phyloP scores from a whole-genome alignment of 2,113 vertebrate species.

The Thamnophis sirtalis region DNA sequence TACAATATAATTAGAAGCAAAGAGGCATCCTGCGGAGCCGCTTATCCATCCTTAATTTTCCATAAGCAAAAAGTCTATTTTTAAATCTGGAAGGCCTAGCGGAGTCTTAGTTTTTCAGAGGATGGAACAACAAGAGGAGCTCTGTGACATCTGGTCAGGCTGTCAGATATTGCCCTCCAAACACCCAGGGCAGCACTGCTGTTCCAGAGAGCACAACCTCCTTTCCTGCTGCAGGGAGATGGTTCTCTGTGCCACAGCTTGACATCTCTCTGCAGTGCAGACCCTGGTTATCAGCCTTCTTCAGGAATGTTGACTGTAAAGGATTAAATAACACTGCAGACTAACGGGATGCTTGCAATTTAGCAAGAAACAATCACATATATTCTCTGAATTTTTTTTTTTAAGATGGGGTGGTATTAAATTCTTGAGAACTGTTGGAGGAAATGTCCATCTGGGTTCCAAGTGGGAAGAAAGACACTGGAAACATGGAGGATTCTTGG shows the following conservation, averaged over 20 bases:
- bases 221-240: not conserved
- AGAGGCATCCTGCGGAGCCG: slow-evolving; percentile 35
- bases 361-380: not conserved
- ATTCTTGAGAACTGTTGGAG: not conserved
- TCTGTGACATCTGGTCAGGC: not conserved
- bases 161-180: not conserved
- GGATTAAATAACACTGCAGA: not conserved
- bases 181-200: not conserved
- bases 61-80: slow-evolving; percentile 65
- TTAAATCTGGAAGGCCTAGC: slow-evolving; percentile 48
- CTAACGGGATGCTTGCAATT: not conserved
- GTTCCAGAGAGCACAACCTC: not conserved
- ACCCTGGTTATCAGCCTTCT: not conserved
- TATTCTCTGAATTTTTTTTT: not conserved
- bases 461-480: too few relatives aligned
- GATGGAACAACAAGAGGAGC: not conserved
- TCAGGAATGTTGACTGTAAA: not conserved
- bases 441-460: too few relatives aligned
- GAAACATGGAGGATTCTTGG: too few relatives aligned
- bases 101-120: slow-evolving; percentile 21
- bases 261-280: not conserved
- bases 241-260: not conserved
- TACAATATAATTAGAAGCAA: slow-evolving; percentile 47
- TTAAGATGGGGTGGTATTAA: not conserved
- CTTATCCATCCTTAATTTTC: slow-evolving; percentile 61